Conservation (phyloP, 2,797 vertebrate genomes). For the Rhabdophis nuchalis region DNA sequence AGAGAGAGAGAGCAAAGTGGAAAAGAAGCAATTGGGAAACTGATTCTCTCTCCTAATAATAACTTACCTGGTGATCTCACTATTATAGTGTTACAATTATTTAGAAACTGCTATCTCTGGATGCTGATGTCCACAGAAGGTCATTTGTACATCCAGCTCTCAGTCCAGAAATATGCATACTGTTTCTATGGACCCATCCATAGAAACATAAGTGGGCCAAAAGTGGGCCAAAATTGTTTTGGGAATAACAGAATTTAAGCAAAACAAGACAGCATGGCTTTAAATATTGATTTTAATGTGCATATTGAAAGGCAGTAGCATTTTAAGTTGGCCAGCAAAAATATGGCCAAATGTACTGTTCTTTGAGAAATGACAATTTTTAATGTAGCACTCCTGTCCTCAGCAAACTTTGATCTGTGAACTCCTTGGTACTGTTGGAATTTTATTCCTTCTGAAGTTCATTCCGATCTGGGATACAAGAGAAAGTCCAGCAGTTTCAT, state of each 20-base stretch:
- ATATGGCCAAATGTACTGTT: slow-evolving; percentile 16
- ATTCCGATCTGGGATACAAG: not conserved
- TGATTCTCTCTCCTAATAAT: not conserved
- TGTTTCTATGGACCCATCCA: not conserved
- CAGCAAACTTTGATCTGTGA: slow-evolving; percentile 38
- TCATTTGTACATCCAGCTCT: not conserved
- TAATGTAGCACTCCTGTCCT: slow-evolving; percentile 24
- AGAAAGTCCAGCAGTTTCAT: not conserved
- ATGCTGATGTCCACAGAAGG: not conserved
- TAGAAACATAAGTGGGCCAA: not conserved
- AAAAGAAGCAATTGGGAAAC: not conserved
- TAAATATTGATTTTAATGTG: not conserved
- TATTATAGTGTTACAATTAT: not conserved
- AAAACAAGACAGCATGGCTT: not conserved
- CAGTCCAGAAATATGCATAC: too few relatives aligned
- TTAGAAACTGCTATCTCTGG: not conserved
- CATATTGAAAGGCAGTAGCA: slow-evolving; percentile 27
- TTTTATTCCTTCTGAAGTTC: not conserved
- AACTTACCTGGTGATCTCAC: not conserved
- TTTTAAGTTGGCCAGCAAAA: slow-evolving; percentile 34
- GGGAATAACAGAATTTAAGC: not conserved
- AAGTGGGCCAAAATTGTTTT: not conserved
- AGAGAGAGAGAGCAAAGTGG: too few relatives aligned
- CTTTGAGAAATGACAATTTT: not conserved
- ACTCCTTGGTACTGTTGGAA: slow-evolving; percentile 19